Base-by-base conservation (phyloP, 35 echinoderm and acorn worm species). In the Ptychodera flava region DNA sequence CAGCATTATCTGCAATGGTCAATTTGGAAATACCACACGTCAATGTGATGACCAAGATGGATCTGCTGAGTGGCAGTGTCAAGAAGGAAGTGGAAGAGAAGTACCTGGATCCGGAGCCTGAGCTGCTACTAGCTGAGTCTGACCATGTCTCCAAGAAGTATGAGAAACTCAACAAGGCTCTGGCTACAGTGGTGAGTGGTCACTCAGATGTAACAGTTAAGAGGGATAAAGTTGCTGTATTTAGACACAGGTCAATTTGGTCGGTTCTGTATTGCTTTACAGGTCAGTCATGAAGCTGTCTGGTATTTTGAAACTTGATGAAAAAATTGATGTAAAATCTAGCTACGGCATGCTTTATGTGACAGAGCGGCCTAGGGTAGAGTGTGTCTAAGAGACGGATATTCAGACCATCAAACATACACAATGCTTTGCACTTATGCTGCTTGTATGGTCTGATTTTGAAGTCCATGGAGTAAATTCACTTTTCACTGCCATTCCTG, bases 31-130 rank as follows among this genome's bases (percentile, higher is more conserved):
- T 99, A 90, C 90, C 92, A 31, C 96, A 99, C 77, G 84, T 99
- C 78, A 99, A 99, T 86, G 89, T 99, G 22, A 99, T 99, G 96
- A 92, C 93, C 32, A 99, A 99, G 83, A 99, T 99, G 96, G 96
- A 99, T 84, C 78, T 99, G 29, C 78, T 99, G 0, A 90, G 82
- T 83, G 82, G 33, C 29, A 89, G 80, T 86, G 90, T 77, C 83
- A 82, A 22, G 85, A 90, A 6, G 78, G 77, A 36, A 75, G 84
- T 86, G 31, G 84, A 86, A 75, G 32, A 78, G 38, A 99, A 92
- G 83, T 99, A 90, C 87, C 83, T 99, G 30, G 96, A 99, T 79
- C 93, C 96, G 31, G 91, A 99, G 31, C 93, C 93, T 22, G 82
- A 92, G 37, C 33, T 81, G 35, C 76, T 94, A 37, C 32, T 89